Evolutionary conservation across 2,113 vertebrate genomes (phyloP).

Genomic region (Bufo bufo): DNA sequence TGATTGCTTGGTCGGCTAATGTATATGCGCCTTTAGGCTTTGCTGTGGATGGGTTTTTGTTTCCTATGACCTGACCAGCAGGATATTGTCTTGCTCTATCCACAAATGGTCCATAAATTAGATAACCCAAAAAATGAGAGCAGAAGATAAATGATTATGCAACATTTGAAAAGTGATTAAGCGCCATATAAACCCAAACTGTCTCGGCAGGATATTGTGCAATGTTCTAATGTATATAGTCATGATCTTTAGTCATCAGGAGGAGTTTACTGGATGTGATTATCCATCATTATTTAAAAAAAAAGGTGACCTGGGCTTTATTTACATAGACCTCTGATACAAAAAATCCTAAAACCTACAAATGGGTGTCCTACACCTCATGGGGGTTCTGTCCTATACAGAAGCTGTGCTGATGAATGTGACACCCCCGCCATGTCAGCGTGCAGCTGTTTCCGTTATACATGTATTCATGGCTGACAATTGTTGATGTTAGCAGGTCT

Average conservation of each 20-base stretch:
- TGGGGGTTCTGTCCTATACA: background rate
- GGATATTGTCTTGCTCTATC: background rate
- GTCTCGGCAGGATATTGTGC: background rate
- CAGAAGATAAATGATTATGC: background rate
- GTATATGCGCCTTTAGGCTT: background rate
- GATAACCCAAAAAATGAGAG: background rate
- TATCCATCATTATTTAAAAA: background rate
- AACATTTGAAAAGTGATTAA: background rate
- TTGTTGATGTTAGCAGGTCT: slow-evolving; percentile 19
- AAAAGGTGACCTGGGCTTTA: background rate
- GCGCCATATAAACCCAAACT: background rate
- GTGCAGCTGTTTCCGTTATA: slow-evolving; percentile 22
- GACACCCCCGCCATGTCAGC: background rate
- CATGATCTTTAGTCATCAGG: background rate
- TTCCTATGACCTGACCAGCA: background rate
- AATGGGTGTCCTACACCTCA: too few relatives aligned
- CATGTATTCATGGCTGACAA: slow-evolving; percentile 20
- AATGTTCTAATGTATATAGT: background rate
- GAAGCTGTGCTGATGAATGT: background rate
- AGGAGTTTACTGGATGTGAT: background rate
- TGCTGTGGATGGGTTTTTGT: background rate
- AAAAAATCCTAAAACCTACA: too few relatives aligned
- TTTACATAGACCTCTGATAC: background rate
- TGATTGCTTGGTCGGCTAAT: too few relatives aligned
- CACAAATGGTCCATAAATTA: background rate